These are phyloP conservation scores for Porites evermanni DNA, from an alignment of 92 coral and sea anemone genomes.

Conservation along the genomic window DNA sequence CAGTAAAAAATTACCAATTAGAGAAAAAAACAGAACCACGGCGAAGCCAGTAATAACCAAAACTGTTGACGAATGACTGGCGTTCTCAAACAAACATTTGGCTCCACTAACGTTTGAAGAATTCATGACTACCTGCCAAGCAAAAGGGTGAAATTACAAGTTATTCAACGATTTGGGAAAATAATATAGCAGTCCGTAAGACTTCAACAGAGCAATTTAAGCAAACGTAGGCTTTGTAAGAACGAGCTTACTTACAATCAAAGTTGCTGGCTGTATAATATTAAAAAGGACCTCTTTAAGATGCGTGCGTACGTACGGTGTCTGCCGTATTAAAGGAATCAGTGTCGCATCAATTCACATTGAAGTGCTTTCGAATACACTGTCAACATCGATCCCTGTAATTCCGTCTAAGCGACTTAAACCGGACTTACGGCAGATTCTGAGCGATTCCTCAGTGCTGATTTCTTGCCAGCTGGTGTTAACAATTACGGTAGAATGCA, in stretches of 20 bases:
- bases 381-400: not conserved
- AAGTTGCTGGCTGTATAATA: not conserved
- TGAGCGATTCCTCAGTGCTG: too few relatives aligned
- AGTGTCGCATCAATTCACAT: constrained; percentile 15
- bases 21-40: constrained; percentile 53
- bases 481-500: too few relatives aligned
- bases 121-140: constrained; percentile 30
- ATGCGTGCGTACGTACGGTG: constrained; percentile 28
- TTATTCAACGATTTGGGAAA: not conserved
- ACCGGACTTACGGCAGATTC: too few relatives aligned
- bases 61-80: constrained; percentile 17
- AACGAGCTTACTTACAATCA: not conserved
- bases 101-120: not conserved
- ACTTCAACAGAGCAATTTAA: not conserved
- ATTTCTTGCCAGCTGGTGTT: too few relatives aligned
- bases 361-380: not conserved
- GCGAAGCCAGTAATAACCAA: constrained; percentile 32
- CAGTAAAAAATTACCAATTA: constrained; percentile 61
- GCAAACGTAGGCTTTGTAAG: not conserved
- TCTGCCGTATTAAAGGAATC: not conserved
- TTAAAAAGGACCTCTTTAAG: not conserved
- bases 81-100: constrained; percentile 37
- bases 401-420: too few relatives aligned
- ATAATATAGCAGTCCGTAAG: not conserved
- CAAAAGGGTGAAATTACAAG: not conserved